Evolutionary conservation across 2,113 vertebrate species (phyloP).

Genomic region (Amblyopsis rosae): DNA sequence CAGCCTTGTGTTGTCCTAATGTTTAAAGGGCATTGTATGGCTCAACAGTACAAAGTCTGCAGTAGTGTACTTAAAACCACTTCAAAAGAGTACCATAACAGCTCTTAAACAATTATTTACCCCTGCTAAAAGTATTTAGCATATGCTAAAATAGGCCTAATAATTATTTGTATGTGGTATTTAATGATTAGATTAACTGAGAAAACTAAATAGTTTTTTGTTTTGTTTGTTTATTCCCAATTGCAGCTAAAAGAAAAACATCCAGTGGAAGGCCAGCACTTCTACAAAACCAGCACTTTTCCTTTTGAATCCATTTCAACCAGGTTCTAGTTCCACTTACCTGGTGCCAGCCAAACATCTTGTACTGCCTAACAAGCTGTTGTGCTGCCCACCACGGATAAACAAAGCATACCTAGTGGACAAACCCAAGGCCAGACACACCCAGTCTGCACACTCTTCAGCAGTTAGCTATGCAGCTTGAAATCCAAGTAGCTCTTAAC

Average conservation of each 20-base stretch:
- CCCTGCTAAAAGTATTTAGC: too few relatives aligned
- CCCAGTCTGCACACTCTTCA: slow-evolving; percentile 63
- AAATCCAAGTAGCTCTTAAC: slow-evolving; percentile 99
- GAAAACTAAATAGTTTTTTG: neutral
- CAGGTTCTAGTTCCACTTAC: slow-evolving; percentile 69
- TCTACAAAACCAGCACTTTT: slow-evolving; percentile 87
- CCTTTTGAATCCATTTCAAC: slow-evolving; percentile 62
- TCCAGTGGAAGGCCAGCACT: slow-evolving; percentile 82
- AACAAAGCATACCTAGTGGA: slow-evolving; percentile 59
- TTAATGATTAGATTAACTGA: neutral
- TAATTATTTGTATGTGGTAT: neutral
- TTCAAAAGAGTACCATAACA: neutral
- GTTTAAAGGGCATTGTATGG: slow-evolving; percentile 16
- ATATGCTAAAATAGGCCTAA: neutral
- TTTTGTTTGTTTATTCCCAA: neutral
- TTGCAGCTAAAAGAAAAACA: slow-evolving; percentile 72
- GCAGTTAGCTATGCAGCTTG: slow-evolving; percentile 98
- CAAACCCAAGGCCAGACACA: slow-evolving; percentile 55
- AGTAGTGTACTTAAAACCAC: neutral
- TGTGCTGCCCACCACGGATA: slow-evolving; percentile 68
- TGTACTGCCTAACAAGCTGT: slow-evolving; percentile 50
- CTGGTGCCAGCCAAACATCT: slow-evolving; percentile 76
- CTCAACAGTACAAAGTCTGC: neutral
- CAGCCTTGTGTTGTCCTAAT: neutral
- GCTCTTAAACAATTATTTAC: too few relatives aligned